Conservation (phyloP, 2,113 vertebrate species). For the Tichodroma muraria region DNA sequence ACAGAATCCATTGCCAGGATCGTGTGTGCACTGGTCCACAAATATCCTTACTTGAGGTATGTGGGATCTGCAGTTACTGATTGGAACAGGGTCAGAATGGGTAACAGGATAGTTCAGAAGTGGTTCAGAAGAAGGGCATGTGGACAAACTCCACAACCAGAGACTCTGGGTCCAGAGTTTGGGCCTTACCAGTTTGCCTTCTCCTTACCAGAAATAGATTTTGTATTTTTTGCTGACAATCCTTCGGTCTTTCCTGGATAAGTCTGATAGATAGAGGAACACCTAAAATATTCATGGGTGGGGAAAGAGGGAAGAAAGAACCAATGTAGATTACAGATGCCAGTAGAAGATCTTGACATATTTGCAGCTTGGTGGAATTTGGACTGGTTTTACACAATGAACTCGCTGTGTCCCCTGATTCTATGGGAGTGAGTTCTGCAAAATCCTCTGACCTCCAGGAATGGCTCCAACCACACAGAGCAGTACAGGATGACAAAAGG, state of each 20-base stretch:
- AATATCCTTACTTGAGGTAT: not conserved
- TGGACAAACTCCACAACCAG: not conserved
- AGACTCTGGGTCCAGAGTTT: not conserved
- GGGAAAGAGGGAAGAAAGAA: not conserved
- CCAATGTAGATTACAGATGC: not conserved
- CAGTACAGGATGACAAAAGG: not conserved
- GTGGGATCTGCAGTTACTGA: not conserved
- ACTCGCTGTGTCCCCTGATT: not conserved
- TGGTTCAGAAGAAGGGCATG: not conserved
- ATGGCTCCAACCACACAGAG: not conserved
- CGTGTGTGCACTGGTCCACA: not conserved
- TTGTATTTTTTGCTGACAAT: conserved; percentile 82
- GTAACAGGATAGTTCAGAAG: not conserved
- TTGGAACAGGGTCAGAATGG: not conserved
- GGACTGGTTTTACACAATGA: not conserved
- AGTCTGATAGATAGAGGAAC: conserved; percentile 77
- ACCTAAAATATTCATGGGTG: conserved; percentile 44
- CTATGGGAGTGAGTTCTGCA: not conserved
- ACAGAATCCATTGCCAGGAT: not conserved
- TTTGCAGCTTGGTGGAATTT: not conserved
- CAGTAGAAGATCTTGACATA: not conserved
- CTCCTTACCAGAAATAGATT: conserved; percentile 82
- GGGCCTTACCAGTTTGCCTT: not conserved
- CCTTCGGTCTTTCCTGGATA: conserved; percentile 77
- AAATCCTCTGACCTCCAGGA: not conserved